Evolutionary conservation across 2,797 vertebrate species (phyloP).

Genomic region (Enteromius paludinosus): DNA sequence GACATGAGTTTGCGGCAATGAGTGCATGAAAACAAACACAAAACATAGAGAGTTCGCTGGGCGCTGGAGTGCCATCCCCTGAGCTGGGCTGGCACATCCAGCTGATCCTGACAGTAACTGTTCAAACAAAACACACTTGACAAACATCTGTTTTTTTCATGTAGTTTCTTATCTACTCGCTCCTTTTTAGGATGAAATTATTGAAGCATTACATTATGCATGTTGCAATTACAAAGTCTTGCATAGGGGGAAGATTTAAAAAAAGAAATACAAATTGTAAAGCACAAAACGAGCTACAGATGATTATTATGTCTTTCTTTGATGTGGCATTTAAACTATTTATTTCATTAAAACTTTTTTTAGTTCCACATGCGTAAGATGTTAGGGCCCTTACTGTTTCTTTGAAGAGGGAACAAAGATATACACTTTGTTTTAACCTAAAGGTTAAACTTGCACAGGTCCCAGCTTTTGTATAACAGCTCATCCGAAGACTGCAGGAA

Average conservation of each 20-base stretch:
- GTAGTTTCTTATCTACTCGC: neutral
- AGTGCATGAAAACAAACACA: no score
- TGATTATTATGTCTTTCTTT: neutral
- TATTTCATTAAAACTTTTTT: neutral
- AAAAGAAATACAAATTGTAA: neutral
- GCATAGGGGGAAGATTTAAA: no score
- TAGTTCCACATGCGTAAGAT: neutral
- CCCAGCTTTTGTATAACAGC: neutral
- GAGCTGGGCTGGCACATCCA: neutral
- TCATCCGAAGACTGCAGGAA: neutral
- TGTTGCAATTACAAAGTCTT: neutral
- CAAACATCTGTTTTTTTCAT: neutral
- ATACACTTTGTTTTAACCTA: neutral
- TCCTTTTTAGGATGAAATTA: neutral
- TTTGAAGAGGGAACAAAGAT: neutral
- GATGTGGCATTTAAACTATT: neutral
- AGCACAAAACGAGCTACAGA: neutral
- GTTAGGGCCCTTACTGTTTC: neutral
- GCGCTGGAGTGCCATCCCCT: no score
- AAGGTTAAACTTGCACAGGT: conserved; percentile 16
- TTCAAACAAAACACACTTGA: neutral
- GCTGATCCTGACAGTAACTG: neutral
- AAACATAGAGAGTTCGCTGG: no score
- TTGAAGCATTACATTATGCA: neutral
- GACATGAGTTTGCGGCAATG: no score